Evolutionary conservation across 2,888 invertebrate species (phyloP).

Genomic region (Rhaphigaster nebulosa): DNA sequence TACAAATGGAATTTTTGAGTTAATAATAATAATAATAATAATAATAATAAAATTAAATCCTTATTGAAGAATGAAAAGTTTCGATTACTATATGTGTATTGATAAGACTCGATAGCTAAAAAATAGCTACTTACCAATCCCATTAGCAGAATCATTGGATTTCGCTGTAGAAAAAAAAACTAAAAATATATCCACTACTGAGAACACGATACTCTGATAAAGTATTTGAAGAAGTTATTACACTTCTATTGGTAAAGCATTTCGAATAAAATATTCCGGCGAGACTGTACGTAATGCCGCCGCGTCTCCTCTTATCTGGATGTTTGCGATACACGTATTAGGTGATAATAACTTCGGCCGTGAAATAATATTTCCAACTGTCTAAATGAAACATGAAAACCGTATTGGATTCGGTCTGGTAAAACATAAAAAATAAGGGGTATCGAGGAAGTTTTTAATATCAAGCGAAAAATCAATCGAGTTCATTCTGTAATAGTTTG

Average conservation of each 20-base stretch:
- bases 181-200: not conserved
- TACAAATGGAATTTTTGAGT: no score
- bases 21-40: no score
- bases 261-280: not conserved
- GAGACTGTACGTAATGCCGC: not conserved
- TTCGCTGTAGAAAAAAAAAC: not conserved
- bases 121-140: not conserved
- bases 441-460: not conserved
- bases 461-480: no score
- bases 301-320: not conserved
- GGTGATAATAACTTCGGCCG: slow-evolving; percentile 4
- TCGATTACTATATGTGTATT: no score
- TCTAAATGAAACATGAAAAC: not conserved
- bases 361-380: not conserved
- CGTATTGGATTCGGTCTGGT: not conserved
- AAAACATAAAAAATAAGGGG: not conserved
- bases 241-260: not conserved
- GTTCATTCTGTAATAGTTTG: no score
- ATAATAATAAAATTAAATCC: not conserved
- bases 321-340: not conserved
- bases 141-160: not conserved
- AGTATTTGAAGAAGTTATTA: not conserved
- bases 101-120: no score
- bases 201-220: not conserved
- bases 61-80: no score